phyloP scores from a whole-genome alignment of 2,113 vertebrate genomes.

The Bufo gargarizans region DNA sequence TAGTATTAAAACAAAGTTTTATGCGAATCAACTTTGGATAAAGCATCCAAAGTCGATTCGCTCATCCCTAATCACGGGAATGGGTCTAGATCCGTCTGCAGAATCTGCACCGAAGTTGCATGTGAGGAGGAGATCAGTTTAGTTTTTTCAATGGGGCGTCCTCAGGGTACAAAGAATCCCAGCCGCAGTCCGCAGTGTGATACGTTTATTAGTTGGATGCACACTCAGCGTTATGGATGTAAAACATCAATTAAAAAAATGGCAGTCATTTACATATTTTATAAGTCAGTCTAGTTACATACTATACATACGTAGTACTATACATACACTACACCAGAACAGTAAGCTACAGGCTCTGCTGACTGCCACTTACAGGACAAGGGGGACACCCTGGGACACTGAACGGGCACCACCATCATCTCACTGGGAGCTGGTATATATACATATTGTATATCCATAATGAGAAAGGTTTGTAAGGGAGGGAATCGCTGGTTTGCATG shows the following conservation, averaged over 20 bases:
- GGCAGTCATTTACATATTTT: not conserved
- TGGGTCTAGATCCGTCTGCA: too few relatives aligned
- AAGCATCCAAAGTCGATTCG: too few relatives aligned
- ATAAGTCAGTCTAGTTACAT: constrained; percentile 1
- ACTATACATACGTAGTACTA: not conserved
- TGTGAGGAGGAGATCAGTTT: too few relatives aligned
- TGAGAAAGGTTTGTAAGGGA: not conserved
- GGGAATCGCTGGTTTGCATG: not conserved
- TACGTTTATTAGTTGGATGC: constrained; percentile 7
- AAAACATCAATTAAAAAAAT: constrained; percentile 25
- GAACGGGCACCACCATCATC: not conserved
- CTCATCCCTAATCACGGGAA: too few relatives aligned
- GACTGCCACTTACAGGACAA: not conserved
- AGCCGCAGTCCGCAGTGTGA: constrained; percentile 7
- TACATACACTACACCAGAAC: not conserved
- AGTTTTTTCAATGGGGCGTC: too few relatives aligned
- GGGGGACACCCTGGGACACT: not conserved
- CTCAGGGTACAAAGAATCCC: not conserved
- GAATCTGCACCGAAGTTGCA: too few relatives aligned
- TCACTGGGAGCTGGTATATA: not conserved
- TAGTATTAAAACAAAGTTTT: too few relatives aligned
- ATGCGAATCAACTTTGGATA: too few relatives aligned
- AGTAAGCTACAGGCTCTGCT: not conserved
- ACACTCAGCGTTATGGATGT: constrained; percentile 11
- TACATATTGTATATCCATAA: too few relatives aligned